Evolutionary conservation across 2,797 vertebrate species (phyloP).

Genomic region (Arremon brunneinucha): DNA sequence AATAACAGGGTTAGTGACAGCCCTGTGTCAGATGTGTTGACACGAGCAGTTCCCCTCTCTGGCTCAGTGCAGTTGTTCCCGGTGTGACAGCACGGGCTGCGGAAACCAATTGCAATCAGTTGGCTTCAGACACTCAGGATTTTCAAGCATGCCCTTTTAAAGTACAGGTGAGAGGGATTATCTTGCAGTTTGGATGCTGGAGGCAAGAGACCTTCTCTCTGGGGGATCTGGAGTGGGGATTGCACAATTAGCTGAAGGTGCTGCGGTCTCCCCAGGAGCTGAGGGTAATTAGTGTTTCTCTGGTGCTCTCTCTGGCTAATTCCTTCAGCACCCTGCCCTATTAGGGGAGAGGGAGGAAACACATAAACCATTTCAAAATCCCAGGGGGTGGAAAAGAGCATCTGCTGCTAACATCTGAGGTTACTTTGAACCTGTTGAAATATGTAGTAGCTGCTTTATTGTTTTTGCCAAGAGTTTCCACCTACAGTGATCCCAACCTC

Average conservation of each 20-base stretch:
- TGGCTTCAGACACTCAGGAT: background rate
- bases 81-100: accelerated
- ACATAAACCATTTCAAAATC: slow-evolving; percentile 62
- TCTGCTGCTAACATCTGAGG: slow-evolving; percentile 70
- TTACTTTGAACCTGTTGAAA: slow-evolving; percentile 75
- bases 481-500: slow-evolving; percentile 57
- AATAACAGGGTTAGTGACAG: slow-evolving; percentile 44
- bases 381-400: slow-evolving; percentile 65
- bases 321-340: slow-evolving; percentile 62
- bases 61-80: background rate
- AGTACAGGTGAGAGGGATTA: slow-evolving; percentile 50
- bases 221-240: slow-evolving; percentile 7
- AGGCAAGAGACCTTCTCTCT: background rate
- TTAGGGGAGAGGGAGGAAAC: slow-evolving; percentile 60
- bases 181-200: slow-evolving; percentile 1
- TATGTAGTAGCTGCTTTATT: slow-evolving; percentile 66
- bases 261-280: slow-evolving; percentile 32
- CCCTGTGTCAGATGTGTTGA: background rate
- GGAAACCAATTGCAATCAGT: background rate
- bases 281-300: slow-evolving; percentile 53
- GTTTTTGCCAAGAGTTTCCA: slow-evolving; percentile 69
- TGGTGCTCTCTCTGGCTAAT: slow-evolving; percentile 33
- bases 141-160: background rate
- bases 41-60: background rate
- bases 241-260: slow-evolving; percentile 51